Percentiles rank a stretch among this genome's conserved stretches.
These are phyloP conservation scores for Vesta saturnalis DNA, from an alignment of 2,888 invertebrate genomes.

Conservation along the genomic window DNA sequence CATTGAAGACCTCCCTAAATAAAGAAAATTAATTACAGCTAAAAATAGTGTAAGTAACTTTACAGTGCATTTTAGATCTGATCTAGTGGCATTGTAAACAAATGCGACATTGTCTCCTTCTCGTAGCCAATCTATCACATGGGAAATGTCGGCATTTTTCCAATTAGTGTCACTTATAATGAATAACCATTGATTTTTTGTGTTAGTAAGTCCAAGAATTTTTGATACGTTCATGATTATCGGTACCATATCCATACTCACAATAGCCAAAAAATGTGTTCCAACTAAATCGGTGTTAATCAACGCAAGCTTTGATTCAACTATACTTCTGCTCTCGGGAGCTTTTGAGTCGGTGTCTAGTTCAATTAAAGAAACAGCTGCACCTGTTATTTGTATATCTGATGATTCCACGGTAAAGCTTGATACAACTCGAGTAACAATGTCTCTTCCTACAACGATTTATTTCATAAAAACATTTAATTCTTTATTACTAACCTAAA, in stretches of 20 bases:
- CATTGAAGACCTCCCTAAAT: conserved; percentile 74
- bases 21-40: neutral
- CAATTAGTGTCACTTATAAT: conserved; percentile 72
- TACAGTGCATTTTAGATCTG: conserved; percentile 67
- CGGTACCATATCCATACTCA: conserved; percentile 69
- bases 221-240: conserved; percentile 76
- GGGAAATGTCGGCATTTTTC: conserved; percentile 65
- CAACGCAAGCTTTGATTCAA: conserved; percentile 52
- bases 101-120: conserved; percentile 88
- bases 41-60: conserved; percentile 28
- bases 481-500: conserved; percentile 67
- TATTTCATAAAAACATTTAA: neutral
- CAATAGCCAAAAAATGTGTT: conserved; percentile 69
- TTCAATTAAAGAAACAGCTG: conserved; percentile 56
- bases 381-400: conserved; percentile 41
- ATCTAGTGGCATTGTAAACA: conserved; percentile 73
- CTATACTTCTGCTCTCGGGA: conserved; percentile 49
- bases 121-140: conserved; percentile 67
- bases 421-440: conserved; percentile 72
- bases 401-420: conserved; percentile 63
- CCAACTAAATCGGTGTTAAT: conserved; percentile 57
- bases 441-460: conserved; percentile 66
- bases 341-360: conserved; percentile 47
- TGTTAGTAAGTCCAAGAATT: conserved; percentile 72
- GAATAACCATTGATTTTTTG: conserved; percentile 85